Conservation (phyloP, 35 echinoderm and acorn worm genomes). For the Strongylocentrotus purpuratus region DNA sequence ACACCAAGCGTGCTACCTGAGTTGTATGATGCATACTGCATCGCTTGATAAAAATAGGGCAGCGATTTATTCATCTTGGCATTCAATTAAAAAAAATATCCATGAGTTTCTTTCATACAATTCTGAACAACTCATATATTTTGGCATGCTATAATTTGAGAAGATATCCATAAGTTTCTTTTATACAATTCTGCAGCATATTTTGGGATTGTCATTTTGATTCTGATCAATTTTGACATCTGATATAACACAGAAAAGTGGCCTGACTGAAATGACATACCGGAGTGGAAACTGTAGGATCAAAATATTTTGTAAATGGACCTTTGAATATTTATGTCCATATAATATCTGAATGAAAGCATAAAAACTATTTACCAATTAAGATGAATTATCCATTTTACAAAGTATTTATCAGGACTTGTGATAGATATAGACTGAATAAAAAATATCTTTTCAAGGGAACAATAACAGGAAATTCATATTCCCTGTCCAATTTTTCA, state of each 20-base stretch:
- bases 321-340: background rate
- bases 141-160: background rate
- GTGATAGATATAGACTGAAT: background rate
- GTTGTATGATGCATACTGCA: background rate
- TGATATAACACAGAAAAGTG: background rate
- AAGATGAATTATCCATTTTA: background rate
- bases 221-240: background rate
- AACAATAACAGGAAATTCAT: background rate
- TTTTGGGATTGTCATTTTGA: background rate
- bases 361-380: background rate
- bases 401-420: background rate
- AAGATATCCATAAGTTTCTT: background rate
- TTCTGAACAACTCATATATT: background rate
- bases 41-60: background rate
- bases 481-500: background rate
- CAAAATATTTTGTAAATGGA: background rate
- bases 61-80: background rate
- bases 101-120: background rate
- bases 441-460: background rate
- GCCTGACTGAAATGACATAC: background rate
- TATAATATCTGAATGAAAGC: background rate
- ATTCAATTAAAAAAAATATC: background rate
- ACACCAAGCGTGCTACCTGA: background rate
- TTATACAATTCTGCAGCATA: background rate
- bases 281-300: background rate